Conservation (phyloP, 2,113 vertebrate species). For the Xiphophorus maculatus region DNA sequence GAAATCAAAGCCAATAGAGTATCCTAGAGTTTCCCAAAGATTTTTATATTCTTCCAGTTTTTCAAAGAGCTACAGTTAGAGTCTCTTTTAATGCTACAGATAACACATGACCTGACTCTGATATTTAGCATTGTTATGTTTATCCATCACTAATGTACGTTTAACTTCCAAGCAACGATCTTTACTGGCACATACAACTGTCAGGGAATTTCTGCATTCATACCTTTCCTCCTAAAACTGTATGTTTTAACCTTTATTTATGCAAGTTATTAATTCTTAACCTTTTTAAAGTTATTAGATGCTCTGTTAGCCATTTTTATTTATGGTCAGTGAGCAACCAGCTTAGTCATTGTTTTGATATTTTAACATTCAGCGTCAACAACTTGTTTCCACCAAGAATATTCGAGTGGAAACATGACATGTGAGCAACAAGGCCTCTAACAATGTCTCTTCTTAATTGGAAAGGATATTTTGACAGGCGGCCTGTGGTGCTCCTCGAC, state of each 20-base stretch:
- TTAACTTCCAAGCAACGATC: too few relatives aligned
- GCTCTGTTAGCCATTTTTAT: not conserved
- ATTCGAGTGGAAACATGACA: constrained; percentile 41
- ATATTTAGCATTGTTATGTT: too few relatives aligned
- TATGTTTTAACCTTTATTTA: not conserved
- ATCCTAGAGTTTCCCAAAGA: too few relatives aligned
- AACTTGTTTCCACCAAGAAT: constrained; percentile 31
- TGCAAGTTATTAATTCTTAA: too few relatives aligned
- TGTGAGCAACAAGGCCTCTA: constrained; percentile 36
- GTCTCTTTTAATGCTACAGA: too few relatives aligned
- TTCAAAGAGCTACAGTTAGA: too few relatives aligned
- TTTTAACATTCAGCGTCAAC: constrained; percentile 22
- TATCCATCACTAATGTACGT: too few relatives aligned
- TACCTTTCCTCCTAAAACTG: not conserved
- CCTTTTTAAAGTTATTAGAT: not conserved
- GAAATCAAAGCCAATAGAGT: too few relatives aligned
- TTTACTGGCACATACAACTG: too few relatives aligned
- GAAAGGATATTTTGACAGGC: constrained; percentile 58
- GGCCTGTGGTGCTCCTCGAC: constrained; percentile 66
- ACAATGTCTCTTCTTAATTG: constrained; percentile 54
- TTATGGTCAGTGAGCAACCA: not conserved
- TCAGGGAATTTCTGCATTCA: too few relatives aligned
- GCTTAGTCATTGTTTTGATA: not conserved
- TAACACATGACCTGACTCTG: too few relatives aligned
- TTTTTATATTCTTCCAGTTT: too few relatives aligned